These are phyloP conservation scores for Accipiter cooperii DNA, from an alignment of 2,113 vertebrate species.

Conservation along the genomic window DNA sequence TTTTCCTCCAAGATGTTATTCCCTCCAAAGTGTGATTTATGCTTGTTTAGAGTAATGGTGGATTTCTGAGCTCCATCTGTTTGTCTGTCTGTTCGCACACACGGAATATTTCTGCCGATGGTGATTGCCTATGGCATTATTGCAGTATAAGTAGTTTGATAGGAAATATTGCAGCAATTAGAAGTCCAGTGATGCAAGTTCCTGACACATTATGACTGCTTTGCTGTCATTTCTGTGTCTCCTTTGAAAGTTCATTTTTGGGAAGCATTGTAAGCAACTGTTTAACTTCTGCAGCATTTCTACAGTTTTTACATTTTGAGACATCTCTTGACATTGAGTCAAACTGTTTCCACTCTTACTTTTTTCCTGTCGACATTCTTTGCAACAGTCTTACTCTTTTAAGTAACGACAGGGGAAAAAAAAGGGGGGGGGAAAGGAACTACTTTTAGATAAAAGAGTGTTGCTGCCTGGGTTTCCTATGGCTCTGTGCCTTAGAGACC, in stretches of 20 bases:
- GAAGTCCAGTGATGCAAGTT: constrained; percentile 33
- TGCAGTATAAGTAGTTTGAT: background rate
- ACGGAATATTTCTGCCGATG: background rate
- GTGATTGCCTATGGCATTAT: background rate
- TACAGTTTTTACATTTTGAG: background rate
- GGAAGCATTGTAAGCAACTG: background rate
- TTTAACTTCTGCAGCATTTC: background rate
- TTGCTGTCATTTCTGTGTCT: background rate
- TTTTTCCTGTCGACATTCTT: background rate
- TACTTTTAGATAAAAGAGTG: background rate
- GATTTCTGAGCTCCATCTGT: background rate
- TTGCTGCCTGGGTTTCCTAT: background rate
- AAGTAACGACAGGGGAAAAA: background rate
- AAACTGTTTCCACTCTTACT: background rate
- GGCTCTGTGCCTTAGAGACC: background rate
- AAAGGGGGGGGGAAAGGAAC: background rate
- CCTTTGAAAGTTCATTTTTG: background rate
- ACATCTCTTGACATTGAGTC: background rate
- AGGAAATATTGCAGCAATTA: constrained; percentile 29
- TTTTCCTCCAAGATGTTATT: background rate
- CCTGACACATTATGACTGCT: background rate
- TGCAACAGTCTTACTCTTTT: background rate
- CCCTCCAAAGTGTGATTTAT: background rate
- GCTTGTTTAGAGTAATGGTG: background rate
- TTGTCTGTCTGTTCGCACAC: background rate